These are phyloP conservation scores for Falco concolor DNA, from an alignment of 2,797 vertebrate genomes.

Conservation along the genomic window DNA sequence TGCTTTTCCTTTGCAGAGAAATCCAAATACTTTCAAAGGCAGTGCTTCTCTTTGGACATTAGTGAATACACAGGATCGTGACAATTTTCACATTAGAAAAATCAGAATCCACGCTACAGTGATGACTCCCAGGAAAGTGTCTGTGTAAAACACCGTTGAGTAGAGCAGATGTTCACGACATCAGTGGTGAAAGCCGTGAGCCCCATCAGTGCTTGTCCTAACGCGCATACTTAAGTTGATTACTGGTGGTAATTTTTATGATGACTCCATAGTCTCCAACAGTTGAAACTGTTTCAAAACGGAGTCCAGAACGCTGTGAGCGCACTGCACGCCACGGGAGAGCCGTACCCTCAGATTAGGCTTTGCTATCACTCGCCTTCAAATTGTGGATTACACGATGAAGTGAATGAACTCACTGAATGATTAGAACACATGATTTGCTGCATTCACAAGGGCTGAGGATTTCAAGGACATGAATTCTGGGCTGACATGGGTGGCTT, in stretches of 20 bases:
- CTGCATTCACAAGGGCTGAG: accelerated
- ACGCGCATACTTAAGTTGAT: background rate
- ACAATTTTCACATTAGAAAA: background rate
- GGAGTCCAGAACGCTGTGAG: background rate
- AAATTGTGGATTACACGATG: accelerated
- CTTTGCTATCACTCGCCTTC: background rate
- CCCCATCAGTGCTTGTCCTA: accelerated
- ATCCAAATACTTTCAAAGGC: background rate
- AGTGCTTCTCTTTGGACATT: background rate
- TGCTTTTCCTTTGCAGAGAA: background rate
- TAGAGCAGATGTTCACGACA: background rate
- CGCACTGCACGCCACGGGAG: accelerated
- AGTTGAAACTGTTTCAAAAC: background rate
- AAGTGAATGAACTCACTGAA: background rate
- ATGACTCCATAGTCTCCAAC: background rate
- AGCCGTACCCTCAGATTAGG: background rate
- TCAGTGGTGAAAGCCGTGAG: background rate
- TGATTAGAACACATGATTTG: too few relatives aligned
- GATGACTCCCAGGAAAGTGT: background rate
- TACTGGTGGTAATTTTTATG: background rate
- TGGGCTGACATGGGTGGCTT: accelerated
- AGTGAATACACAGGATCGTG: background rate
- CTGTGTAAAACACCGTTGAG: background rate
- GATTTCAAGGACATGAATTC: background rate
- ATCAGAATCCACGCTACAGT: background rate